These are phyloP conservation scores for Drosophila rufa DNA, from an alignment of 1,140 invertebrate species.

Conservation along the genomic window DNA sequence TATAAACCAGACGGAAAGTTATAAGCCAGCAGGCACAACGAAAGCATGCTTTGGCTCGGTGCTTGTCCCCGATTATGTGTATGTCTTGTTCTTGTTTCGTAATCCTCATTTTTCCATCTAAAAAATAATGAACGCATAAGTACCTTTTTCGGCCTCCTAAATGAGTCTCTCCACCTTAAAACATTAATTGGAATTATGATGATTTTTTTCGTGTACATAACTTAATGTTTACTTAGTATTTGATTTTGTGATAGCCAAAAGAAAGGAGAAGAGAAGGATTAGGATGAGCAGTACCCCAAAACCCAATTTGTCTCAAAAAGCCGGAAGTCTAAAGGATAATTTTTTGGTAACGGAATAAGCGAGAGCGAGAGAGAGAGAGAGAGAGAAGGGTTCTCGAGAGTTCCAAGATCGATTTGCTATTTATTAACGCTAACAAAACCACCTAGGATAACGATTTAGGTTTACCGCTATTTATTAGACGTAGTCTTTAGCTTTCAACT, in stretches of 20 bases:
- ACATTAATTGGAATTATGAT: not conserved
- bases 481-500: slow-evolving; percentile 30
- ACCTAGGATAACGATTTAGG: slow-evolving; percentile 37
- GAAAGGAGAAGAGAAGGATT: slow-evolving; percentile 14
- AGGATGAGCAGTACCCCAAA: slow-evolving; percentile 12
- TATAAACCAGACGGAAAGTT: too few relatives aligned
- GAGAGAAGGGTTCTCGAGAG: not conserved
- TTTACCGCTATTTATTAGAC: slow-evolving; percentile 45
- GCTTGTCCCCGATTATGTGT: too few relatives aligned
- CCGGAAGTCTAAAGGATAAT: slow-evolving; percentile 8
- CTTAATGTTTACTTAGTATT: slow-evolving; percentile 70
- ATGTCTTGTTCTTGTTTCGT: too few relatives aligned
- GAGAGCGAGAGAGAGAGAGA: not conserved
- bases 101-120: too few relatives aligned
- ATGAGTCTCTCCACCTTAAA: slow-evolving; percentile 1
- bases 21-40: too few relatives aligned
- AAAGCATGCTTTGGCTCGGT: too few relatives aligned
- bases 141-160: slow-evolving; percentile 1
- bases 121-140: too few relatives aligned
- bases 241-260: slow-evolving; percentile 74
- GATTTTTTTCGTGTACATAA: slow-evolving; percentile 21
- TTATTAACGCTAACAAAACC: slow-evolving; percentile 61
- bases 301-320: slow-evolving; percentile 35
- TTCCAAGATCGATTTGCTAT: slow-evolving; percentile 56
- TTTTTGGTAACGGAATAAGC: slow-evolving; percentile 7